Conservation (phyloP, 2,888 invertebrate species). For the Rhingia campestris region DNA sequence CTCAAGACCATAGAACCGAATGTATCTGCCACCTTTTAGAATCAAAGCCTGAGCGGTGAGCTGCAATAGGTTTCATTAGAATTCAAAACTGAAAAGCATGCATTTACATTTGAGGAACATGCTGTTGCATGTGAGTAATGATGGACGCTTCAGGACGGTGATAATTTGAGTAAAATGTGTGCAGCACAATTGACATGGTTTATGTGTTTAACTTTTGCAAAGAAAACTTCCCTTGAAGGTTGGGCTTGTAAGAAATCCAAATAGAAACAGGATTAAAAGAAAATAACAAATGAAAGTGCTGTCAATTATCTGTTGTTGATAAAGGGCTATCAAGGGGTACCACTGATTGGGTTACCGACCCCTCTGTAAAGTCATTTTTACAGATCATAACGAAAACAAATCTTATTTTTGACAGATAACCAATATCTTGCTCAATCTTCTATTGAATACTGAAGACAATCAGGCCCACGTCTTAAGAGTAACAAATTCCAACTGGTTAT, state of each 20-base stretch:
- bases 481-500: no score
- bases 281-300: no score
- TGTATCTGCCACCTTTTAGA: not conserved
- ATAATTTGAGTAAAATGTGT: slow-evolving; percentile 54
- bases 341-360: no score
- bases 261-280: not conserved
- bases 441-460: no score
- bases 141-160: slow-evolving; percentile 24
- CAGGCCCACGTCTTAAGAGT: no score
- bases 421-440: no score
- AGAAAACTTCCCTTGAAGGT: not conserved
- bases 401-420: no score
- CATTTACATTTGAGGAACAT: slow-evolving; percentile 44
- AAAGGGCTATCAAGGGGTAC: no score
- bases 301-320: no score
- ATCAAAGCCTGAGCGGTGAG: not conserved
- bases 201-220: slow-evolving; percentile 13
- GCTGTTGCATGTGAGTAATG: slow-evolving; percentile 27
- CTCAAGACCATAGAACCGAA: slow-evolving; percentile 10
- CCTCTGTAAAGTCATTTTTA: no score
- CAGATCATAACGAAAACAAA: no score
- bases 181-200: slow-evolving; percentile 36
- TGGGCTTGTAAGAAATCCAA: not conserved
- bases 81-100: slow-evolving; percentile 41
- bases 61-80: slow-evolving; percentile 38